These are phyloP conservation scores for Miichthys miiuy DNA, from an alignment of 2,797 vertebrate genomes.

Conservation along the genomic window DNA sequence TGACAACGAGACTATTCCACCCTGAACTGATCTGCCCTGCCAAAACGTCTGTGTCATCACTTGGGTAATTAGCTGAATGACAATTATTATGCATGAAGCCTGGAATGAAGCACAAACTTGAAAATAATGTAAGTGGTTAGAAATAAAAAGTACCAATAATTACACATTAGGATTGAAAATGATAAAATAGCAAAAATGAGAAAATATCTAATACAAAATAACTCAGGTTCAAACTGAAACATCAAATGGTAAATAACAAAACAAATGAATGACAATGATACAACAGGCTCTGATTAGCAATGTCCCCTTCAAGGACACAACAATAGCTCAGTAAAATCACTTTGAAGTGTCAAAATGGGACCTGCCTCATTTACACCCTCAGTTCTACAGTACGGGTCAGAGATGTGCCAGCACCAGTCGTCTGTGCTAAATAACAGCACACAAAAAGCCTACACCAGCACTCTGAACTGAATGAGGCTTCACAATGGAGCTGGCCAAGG, in stretches of 20 bases:
- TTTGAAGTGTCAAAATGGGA: constrained; percentile 76
- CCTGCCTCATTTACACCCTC: constrained; percentile 69
- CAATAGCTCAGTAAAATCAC: constrained; percentile 62
- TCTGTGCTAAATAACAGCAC: constrained; percentile 73
- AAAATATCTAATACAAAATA: constrained; percentile 5
- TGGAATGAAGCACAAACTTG: constrained; percentile 29
- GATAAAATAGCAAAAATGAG: neutral
- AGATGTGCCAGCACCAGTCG: constrained; percentile 67
- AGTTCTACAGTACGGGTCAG: constrained; percentile 55
- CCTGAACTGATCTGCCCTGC: constrained; percentile 52
- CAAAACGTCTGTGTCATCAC: constrained; percentile 61
- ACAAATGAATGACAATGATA: constrained; percentile 40
- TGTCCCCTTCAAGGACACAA: constrained; percentile 70
- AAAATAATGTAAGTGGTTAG: constrained; percentile 4
- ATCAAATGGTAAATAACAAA: constrained; percentile 51
- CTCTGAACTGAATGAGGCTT: constrained; percentile 70
- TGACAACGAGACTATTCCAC: constrained; percentile 61
- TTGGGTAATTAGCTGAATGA: constrained; percentile 65
- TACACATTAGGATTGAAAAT: neutral
- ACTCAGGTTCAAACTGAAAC: constrained; percentile 33
- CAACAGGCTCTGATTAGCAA: constrained; percentile 34
- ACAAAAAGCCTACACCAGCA: constrained; percentile 78
- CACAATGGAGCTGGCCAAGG: constrained; percentile 76
- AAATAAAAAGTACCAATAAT: constrained; percentile 15
- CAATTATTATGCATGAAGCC: constrained; percentile 42